phyloP scores from a whole-genome alignment of 2,113 vertebrate genomes.

The Notarius quadriscutis region DNA sequence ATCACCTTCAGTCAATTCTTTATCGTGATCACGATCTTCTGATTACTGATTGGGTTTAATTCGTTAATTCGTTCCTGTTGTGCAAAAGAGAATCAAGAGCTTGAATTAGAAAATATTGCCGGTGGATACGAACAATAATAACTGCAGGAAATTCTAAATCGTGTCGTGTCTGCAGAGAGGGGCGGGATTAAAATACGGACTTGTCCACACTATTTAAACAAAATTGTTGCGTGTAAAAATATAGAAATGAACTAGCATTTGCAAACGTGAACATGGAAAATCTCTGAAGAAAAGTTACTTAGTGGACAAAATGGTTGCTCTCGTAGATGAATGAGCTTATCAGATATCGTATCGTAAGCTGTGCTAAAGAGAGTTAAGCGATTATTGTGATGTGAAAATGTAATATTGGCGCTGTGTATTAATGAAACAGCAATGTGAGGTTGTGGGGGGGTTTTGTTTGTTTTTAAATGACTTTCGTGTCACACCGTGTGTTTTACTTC shows the following conservation, averaged over 20 bases:
- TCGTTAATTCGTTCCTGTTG: background rate
- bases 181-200: background rate
- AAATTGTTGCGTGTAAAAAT: background rate
- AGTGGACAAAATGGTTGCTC: background rate
- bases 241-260: background rate
- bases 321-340: background rate
- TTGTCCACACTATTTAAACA: background rate
- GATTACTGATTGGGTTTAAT: background rate
- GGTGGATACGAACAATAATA: background rate
- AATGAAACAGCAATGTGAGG: background rate
- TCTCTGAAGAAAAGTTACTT: background rate
- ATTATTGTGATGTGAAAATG: background rate
- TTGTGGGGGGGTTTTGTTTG: too few relatives aligned
- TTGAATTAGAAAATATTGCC: background rate
- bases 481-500: background rate
- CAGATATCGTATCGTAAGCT: background rate
- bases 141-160: background rate
- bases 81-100: background rate
- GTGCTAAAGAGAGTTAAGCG: background rate
- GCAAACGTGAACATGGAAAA: too few relatives aligned
- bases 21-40: background rate
- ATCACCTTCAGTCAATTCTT: background rate
- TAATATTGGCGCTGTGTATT: background rate
- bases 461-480: background rate
- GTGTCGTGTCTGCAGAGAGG: background rate